phyloP scores from a whole-genome alignment of 1,140 invertebrate genomes.

The Drosophila parabipectinata region DNA sequence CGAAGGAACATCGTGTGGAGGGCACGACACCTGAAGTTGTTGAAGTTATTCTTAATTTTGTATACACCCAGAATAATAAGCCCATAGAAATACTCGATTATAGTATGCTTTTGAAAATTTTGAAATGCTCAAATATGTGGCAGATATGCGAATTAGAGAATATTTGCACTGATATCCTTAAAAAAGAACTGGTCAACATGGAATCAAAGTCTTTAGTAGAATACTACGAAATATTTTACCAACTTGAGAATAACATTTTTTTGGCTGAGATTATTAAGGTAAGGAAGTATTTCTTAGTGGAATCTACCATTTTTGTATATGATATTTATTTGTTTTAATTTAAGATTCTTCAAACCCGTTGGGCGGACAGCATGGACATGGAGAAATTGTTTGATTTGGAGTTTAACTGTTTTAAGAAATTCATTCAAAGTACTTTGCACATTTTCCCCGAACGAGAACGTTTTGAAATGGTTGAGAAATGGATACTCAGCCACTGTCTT shows the following conservation, averaged over 20 bases:
- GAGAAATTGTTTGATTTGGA: neutral
- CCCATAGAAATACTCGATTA: neutral
- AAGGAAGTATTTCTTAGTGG: neutral
- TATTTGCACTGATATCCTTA: neutral
- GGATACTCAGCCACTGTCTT: neutral
- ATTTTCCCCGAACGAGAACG: neutral
- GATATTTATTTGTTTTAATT: neutral
- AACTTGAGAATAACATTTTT: neutral
- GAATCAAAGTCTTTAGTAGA: neutral
- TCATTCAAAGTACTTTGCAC: neutral
- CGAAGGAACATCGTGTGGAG: neutral
- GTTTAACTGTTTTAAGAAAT: neutral
- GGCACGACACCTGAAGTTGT: neutral
- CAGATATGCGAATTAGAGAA: neutral
- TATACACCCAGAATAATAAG: neutral
- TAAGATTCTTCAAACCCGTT: too few species aligned
- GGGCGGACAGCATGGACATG: too few species aligned
- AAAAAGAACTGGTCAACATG: neutral
- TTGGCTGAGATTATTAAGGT: neutral
- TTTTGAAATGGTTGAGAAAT: neutral
- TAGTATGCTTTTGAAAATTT: neutral
- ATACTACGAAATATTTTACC: neutral
- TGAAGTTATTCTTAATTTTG: neutral
- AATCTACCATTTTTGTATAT: neutral
- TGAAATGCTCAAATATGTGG: conserved; percentile 5